A percentile compares a stretch with the other conserved stretches of the same genome.
Evolutionary conservation across 2,888 invertebrate genomes (phyloP).

Genomic region (Dichetophora obliterata): DNA sequence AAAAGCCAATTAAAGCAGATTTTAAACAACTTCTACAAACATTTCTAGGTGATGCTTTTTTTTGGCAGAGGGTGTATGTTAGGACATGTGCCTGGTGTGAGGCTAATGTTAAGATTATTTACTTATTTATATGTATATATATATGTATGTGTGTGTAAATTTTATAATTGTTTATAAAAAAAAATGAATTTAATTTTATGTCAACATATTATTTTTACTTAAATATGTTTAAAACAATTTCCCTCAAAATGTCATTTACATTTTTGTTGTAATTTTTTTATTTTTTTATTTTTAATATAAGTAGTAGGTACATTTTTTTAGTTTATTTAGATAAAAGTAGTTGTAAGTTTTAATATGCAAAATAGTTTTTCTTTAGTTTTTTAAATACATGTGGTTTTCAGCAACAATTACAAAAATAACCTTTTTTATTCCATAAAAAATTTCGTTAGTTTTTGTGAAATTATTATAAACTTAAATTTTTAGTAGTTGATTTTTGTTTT

Average conservation of each 20-base stretch:
- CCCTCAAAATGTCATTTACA: conserved; percentile 30
- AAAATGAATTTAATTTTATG: conserved; percentile 24
- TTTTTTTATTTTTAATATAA: not conserved
- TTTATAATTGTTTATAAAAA: conserved; percentile 6
- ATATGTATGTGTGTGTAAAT: conserved; percentile 10
- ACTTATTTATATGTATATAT: not conserved
- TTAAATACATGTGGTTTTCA: not conserved
- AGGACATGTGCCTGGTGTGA: too few species aligned
- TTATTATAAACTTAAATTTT: too few species aligned
- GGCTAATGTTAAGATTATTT: too few species aligned
- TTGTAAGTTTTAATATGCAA: not conserved
- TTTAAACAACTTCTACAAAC: too few species aligned
- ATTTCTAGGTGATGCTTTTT: too few species aligned
- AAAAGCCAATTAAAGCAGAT: too few species aligned
- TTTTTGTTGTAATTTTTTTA: too few species aligned
- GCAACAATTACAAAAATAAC: not conserved
- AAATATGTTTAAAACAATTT: conserved; percentile 26
- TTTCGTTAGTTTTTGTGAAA: not conserved
- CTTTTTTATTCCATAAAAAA: too few species aligned
- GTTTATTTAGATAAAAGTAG: not conserved
- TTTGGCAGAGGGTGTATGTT: too few species aligned
- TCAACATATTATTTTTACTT: conserved; percentile 12
- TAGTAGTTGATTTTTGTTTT: not conserved
- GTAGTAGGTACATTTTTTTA: not conserved
- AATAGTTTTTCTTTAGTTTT: too few species aligned